These are phyloP conservation scores for Pyrocephalus nanus DNA, from an alignment of 2,797 vertebrate genomes.

Conservation along the genomic window DNA sequence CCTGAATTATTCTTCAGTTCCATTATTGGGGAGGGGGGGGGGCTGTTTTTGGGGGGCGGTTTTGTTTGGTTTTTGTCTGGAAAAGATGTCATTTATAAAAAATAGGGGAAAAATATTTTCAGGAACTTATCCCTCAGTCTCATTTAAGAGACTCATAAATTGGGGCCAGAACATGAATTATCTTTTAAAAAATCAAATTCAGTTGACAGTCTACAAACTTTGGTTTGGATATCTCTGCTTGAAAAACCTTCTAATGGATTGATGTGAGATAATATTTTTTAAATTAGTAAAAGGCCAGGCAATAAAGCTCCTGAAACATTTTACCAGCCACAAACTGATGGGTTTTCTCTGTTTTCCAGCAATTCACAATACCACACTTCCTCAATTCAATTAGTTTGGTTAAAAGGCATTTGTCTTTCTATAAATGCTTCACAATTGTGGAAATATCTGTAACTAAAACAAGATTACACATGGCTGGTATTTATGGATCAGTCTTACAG, in stretches of 20 bases:
- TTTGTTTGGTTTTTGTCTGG: neutral
- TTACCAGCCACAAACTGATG: neutral
- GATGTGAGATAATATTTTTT: constrained; percentile 2
- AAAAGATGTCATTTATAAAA: neutral
- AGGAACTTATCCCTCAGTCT: neutral
- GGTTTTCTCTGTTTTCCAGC: neutral
- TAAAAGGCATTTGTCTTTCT: constrained; percentile 48
- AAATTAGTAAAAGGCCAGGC: neutral
- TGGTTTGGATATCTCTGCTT: neutral
- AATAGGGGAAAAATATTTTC: neutral
- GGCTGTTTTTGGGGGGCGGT: neutral
- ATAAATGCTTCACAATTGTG: neutral
- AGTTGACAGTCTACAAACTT: neutral
- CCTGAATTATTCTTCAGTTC: neutral
- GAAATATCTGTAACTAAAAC: constrained; percentile 42
- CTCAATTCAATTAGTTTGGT: constrained; percentile 40
- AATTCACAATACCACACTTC: neutral
- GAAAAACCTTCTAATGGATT: neutral
- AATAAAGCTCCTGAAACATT: constrained; percentile 19
- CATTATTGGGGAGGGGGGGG: too few relatives aligned
- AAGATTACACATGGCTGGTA: constrained; percentile 20
- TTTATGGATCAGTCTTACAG: neutral
- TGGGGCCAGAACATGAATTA: neutral
- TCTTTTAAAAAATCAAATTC: neutral
- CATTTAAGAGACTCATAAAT: neutral